phyloP scores from a whole-genome alignment of 2,888 invertebrate species.

The Heliconius ethilla region DNA sequence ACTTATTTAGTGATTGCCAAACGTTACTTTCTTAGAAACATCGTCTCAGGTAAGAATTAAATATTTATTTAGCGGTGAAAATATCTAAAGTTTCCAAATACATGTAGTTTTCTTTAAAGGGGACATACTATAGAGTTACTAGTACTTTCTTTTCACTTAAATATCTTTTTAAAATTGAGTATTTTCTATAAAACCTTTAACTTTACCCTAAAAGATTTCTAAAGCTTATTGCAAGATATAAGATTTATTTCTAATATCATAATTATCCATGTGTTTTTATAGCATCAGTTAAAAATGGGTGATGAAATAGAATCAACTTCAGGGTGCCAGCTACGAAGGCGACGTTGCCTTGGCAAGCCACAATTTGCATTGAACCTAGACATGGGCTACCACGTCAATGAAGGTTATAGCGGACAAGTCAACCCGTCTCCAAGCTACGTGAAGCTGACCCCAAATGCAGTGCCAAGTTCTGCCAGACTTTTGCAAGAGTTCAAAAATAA shows the following conservation, averaged over 20 bases:
- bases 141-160: not conserved
- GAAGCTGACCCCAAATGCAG: conserved; percentile 58
- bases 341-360: conserved; percentile 67
- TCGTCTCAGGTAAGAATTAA: conserved; percentile 20
- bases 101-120: not conserved
- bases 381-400: conserved; percentile 65
- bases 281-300: conserved; percentile 43
- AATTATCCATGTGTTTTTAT: not conserved
- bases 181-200: not conserved
- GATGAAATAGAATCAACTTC: conserved; percentile 60
- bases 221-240: not conserved
- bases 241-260: not conserved
- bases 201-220: not conserved
- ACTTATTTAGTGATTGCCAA: conserved; percentile 16
- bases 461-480: conserved; percentile 59
- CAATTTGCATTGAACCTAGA: conserved; percentile 68
- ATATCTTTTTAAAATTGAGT: not conserved
- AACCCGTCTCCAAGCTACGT: conserved; percentile 72
- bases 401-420: conserved; percentile 65
- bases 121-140: not conserved
- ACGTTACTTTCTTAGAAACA: conserved; percentile 27
- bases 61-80: not conserved
- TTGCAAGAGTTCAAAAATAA: conserved; percentile 75
- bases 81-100: not conserved
- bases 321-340: conserved; percentile 67